A percentile compares a stretch with the other conserved stretches of the same genome.
These are phyloP conservation scores for Enteromius fasciolatus DNA, from an alignment of 2,797 vertebrate genomes.

Conservation along the genomic window DNA sequence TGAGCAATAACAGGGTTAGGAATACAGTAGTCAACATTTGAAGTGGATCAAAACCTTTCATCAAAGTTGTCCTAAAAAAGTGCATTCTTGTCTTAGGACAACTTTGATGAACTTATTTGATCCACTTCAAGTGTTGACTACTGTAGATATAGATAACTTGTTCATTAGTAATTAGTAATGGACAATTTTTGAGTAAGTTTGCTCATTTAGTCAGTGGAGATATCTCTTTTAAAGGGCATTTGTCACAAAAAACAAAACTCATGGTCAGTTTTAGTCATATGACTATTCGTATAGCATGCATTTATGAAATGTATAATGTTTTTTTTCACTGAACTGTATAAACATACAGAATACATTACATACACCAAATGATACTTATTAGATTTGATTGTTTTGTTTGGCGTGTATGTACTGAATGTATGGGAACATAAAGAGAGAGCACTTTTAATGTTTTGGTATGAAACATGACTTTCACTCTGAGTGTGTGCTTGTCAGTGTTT, in stretches of 20 bases:
- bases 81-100: too few relatives aligned
- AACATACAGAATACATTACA: neutral
- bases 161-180: neutral
- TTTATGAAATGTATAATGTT: neutral
- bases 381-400: neutral
- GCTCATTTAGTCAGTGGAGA: neutral
- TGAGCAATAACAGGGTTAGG: neutral
- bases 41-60: too few relatives aligned
- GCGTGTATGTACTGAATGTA: neutral
- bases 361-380: neutral
- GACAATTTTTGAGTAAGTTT: neutral
- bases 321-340: neutral
- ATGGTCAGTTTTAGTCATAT: neutral
- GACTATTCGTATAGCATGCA: neutral
- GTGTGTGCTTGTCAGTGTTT: neutral
- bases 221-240: neutral
- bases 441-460: constrained; percentile 13
- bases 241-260: neutral
- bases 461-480: constrained; percentile 12
- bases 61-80: too few relatives aligned
- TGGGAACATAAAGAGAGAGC: neutral
- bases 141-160: neutral
- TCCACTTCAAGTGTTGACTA: too few relatives aligned
- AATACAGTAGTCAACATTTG: too few relatives aligned
- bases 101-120: too few relatives aligned